Base-by-base conservation (phyloP, 2,888 invertebrate species). In the Drosophila mettleri region DNA sequence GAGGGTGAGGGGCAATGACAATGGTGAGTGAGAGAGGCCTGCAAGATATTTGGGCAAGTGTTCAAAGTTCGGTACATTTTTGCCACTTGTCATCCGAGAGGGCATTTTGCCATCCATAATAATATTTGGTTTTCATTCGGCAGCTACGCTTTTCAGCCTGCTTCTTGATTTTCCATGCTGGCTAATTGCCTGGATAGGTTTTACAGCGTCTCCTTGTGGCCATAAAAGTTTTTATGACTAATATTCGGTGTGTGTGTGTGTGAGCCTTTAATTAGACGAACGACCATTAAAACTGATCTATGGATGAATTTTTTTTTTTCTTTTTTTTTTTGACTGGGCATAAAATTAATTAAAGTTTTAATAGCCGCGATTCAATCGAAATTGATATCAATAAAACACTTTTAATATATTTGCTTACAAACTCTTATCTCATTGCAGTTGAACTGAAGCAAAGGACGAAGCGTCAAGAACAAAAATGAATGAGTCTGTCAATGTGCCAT, bases 401-500 rank as follows among this genome's bases (percentile, higher is more conserved):
- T 55, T 54, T 41, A 55, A 48, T 51, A 63, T 34, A 48, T 48
- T 31, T 60, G 10, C 7, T 22, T 43, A 22, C 8, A 12, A 27
- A 22, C 16, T 29, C 52, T 36, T 27, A 12, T 84, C 31, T 86
- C 60, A 0, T 80, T 86, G 24, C 87, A 80, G 80, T 65, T 33
- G 20, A 43, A 54, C 60, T 36, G 54, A 34, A 54, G 34, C 20
- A n/a, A 31, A 27, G 8, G 12, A 8, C 41, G 33, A 6, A n/a
- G 20, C 2, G 43, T 24, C 36, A 43, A 36, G 7, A 14, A 48
- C 12, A 46, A 46, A 46, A 53, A 57, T 53, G 24, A 36, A n/a
- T n/a, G 49, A 83, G 85, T 80, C 81, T 84, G 85, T 72, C 76
- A 54, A 62, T 63, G 81, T 80, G 80, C 80, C 85, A 80, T 86